phyloP scores from a whole-genome alignment of 2,888 invertebrate species.

The Pherbina coryleti region DNA sequence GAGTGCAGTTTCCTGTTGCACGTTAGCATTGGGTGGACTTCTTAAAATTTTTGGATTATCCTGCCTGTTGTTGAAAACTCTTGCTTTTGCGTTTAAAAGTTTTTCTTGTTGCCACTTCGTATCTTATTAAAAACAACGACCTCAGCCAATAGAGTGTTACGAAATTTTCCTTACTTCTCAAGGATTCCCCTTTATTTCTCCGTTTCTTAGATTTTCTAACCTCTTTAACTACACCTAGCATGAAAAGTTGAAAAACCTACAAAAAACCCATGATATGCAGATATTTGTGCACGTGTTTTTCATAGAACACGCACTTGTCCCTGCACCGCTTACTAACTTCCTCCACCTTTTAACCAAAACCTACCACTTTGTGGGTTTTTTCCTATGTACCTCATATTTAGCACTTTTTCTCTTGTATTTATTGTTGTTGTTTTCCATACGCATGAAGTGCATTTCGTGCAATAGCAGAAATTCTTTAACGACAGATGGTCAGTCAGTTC shows the following conservation, averaged over 20 bases:
- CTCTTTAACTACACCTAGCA: not conserved
- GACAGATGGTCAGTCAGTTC: conserved; percentile 24
- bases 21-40: not conserved
- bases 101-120: not conserved
- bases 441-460: not conserved
- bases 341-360: not conserved
- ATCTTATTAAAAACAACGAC: not conserved
- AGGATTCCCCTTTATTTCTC: not conserved
- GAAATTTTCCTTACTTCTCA: not conserved
- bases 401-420: not conserved
- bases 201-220: not conserved
- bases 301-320: conserved; percentile 22
- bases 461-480: not conserved
- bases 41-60: no score
- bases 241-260: not conserved
- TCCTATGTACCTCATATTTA: not conserved
- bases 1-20: conserved; percentile 28
- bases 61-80: not conserved
- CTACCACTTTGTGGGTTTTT: conserved; percentile 5
- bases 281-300: conserved; percentile 29
- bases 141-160: not conserved
- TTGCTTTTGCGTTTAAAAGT: not conserved
- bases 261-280: conserved; percentile 10
- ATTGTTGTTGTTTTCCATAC: not conserved
- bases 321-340: not conserved